These are phyloP conservation scores for Drosophila mauritiana DNA, from an alignment of 1,140 invertebrate species.

Conservation along the genomic window DNA sequence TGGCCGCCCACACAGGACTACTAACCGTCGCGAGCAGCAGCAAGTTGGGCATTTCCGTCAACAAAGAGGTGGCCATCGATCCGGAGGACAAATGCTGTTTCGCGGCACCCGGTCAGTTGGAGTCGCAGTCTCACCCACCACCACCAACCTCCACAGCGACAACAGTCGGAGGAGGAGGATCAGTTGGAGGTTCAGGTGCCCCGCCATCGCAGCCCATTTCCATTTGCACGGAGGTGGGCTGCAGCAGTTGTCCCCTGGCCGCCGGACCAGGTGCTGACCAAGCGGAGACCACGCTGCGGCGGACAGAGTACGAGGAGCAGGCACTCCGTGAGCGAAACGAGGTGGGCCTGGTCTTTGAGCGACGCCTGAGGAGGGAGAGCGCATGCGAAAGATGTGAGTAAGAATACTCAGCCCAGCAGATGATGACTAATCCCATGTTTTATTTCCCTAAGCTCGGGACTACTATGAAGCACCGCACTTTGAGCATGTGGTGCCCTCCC, in stretches of 20 bases:
- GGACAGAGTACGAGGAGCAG: constrained; percentile 61
- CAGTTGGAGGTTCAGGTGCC: constrained; percentile 12
- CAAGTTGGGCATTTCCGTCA: constrained; percentile 76
- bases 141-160: constrained; percentile 18
- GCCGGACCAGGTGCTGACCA: constrained; percentile 48
- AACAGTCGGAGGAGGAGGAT: constrained; percentile 5
- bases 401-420: not conserved
- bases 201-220: constrained; percentile 55
- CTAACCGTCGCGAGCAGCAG: constrained; percentile 65
- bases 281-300: constrained; percentile 44
- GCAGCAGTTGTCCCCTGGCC: constrained; percentile 66
- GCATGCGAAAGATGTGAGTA: constrained; percentile 62
- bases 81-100: constrained; percentile 83
- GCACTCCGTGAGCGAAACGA: constrained; percentile 51
- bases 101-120: constrained; percentile 51
- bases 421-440: not conserved
- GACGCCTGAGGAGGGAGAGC: constrained; percentile 68
- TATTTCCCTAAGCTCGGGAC: constrained; percentile 39
- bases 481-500: constrained; percentile 61
- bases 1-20: constrained; percentile 63
- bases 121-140: constrained; percentile 48
- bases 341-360: constrained; percentile 66
- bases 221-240: constrained; percentile 77
- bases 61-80: constrained; percentile 84
- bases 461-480: constrained; percentile 70